phyloP scores from a whole-genome alignment of 1,140 invertebrate genomes.

The Parasteatoda tepidariorum region DNA sequence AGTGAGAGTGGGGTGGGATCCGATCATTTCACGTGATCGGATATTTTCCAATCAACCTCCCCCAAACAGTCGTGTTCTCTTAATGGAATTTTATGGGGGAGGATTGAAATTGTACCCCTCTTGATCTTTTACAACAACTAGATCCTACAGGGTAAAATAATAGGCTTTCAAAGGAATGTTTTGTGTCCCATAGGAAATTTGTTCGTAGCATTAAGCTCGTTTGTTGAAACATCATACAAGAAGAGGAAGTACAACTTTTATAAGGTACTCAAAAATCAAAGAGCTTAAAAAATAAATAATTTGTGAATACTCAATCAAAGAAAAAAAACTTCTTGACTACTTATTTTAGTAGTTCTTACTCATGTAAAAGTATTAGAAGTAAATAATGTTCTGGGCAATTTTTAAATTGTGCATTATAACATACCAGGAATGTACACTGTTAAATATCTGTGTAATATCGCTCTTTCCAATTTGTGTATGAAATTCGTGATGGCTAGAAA shows the following conservation, averaged over 20 bases:
- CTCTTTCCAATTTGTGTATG: too few species aligned
- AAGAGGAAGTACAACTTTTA: not conserved
- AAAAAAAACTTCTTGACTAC: too few species aligned
- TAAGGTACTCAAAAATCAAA: too few species aligned
- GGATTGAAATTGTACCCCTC: not conserved
- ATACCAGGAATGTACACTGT: too few species aligned
- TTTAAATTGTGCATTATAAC: too few species aligned
- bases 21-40: not conserved
- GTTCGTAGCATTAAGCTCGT: not conserved
- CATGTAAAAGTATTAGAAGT: too few species aligned
- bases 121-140: conserved; percentile 21
- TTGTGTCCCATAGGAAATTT: conserved; percentile 14
- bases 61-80: not conserved
- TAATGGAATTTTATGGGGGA: conserved; percentile 7
- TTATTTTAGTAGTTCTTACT: too few species aligned
- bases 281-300: too few species aligned
- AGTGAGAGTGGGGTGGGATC: not conserved
- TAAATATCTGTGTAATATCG: too few species aligned
- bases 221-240: not conserved
- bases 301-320: too few species aligned
- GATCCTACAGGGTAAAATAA: conserved; percentile 9
- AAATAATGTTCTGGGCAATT: too few species aligned
- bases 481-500: too few species aligned
- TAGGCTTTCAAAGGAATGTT: not conserved
- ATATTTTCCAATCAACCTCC: conserved; percentile 10